Base-by-base conservation (phyloP, 2,888 invertebrate genomes). In the Oligia fasciuncula region DNA sequence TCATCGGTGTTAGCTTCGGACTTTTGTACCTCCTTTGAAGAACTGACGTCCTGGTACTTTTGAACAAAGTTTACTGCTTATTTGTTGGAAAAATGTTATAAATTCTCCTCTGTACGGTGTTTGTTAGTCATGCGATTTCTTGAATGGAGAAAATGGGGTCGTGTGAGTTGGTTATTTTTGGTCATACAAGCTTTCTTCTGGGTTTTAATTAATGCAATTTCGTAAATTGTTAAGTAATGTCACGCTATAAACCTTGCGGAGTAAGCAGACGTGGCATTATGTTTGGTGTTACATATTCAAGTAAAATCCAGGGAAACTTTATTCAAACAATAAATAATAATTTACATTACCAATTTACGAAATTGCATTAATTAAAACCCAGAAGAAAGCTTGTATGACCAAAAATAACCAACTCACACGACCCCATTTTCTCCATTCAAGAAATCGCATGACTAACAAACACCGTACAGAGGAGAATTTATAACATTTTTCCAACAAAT, bases 31-130 rank as follows among this genome's bases (percentile, higher is more conserved):
- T 69, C 71, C 70, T 73, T 73, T 66, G 54, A 70, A 63, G 73
- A 73, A 65, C 75, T 76, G 23, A 35, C 69, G 69, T 66, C 74
- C 69, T 77, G 74, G 76, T 87, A 87, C 67, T 87, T 74, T 51
- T 29, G 67, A 81, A 46, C 62, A 19, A 74, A 77, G 49, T 85
- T 85, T 85, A 87, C 69, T 65, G 66, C 69, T 73, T 70, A 81
- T 77, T 73, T 73, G 73, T 80, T 73, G 23, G 51, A 68, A 71
- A 65, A 69, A 49, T 75, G 51, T 73, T 46, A 60, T 69, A 83
- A 70, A 86, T 86, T 76, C 43, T 83, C 40, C 35, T 62, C 40
- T 69, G 29, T 9, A 65, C 49, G 76, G 4, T 54, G 23, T 43
- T 70, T 73, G 62, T 63, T 4, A 76, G 54, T 49, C 40, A 69